These are phyloP conservation scores for Dynastes tityus DNA, from an alignment of 2,888 invertebrate species.

Conservation along the genomic window DNA sequence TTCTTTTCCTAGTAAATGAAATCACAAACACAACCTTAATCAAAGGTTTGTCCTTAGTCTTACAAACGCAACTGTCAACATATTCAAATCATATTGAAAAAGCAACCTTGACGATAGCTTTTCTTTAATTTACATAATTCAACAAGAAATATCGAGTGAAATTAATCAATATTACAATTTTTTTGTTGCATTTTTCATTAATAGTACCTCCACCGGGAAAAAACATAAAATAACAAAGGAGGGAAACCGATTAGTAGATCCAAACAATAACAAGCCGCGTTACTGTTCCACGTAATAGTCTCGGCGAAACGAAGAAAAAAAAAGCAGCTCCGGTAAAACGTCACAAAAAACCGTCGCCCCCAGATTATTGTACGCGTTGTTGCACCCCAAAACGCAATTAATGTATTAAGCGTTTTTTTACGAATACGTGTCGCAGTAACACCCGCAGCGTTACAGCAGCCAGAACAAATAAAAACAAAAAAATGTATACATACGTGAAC, in stretches of 20 bases:
- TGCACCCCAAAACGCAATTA: conserved; percentile 54
- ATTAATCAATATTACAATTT: conserved; percentile 2
- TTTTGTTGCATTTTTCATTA: not conserved
- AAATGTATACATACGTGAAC: conserved; percentile 34
- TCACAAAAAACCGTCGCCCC: conserved; percentile 37
- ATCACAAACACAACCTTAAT: too few relatives aligned
- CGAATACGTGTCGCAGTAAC: not conserved
- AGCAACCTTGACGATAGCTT: too few relatives aligned
- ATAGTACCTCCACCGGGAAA: not conserved
- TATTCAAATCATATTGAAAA: too few relatives aligned
- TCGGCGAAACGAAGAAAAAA: not conserved
- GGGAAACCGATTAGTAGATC: conserved; percentile 34
- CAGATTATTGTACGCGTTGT: conserved; percentile 31
- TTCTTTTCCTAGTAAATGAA: too few relatives aligned
- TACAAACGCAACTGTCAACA: too few relatives aligned
- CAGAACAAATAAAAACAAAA: conserved; percentile 44
- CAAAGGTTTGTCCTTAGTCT: too few relatives aligned
- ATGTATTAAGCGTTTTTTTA: conserved; percentile 57
- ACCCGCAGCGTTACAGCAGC: conserved; percentile 22
- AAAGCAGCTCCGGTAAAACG: conserved; percentile 6
- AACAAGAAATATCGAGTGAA: too few relatives aligned
- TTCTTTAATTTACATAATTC: too few relatives aligned
- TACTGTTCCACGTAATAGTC: not conserved
- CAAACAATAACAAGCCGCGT: conserved; percentile 34
- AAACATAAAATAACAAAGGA: conserved; percentile 17